These are phyloP conservation scores for Acronicta aceris DNA, from an alignment of 2,888 invertebrate species.

Conservation along the genomic window DNA sequence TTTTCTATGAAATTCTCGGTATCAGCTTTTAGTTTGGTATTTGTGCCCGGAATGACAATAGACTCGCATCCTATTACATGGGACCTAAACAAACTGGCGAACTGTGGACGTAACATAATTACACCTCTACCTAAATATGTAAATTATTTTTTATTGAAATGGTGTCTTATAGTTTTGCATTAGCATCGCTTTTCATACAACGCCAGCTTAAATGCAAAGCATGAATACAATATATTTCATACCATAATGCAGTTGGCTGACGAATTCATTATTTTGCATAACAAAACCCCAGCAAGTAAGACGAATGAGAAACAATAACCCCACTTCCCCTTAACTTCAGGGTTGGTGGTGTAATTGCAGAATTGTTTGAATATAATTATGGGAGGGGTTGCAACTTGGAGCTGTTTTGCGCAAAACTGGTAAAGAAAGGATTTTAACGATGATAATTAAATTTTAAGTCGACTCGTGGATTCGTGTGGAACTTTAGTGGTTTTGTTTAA, in stretches of 20 bases:
- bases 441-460: slow-evolving; percentile 2
- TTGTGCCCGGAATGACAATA: no score
- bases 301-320: slow-evolving; percentile 46
- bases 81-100: no score
- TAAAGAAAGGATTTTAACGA: neutral
- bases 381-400: slow-evolving; percentile 4
- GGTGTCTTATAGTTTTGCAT: neutral
- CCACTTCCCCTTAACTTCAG: slow-evolving; percentile 25
- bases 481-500: neutral
- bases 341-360: slow-evolving; percentile 39
- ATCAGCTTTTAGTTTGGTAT: no score
- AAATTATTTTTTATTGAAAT: no score
- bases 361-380: slow-evolving; percentile 34
- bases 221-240: slow-evolving; percentile 46
- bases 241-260: slow-evolving; percentile 60
- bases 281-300: slow-evolving; percentile 66
- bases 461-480: neutral
- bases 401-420: slow-evolving; percentile 1
- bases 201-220: slow-evolving; percentile 31
- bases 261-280: slow-evolving; percentile 75
- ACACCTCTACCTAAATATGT: no score
- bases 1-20: no score
- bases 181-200: slow-evolving; percentile 30
- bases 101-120: no score
- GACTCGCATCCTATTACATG: no score